A percentile compares a stretch with the other conserved stretches of the same genome.
Conservation (phyloP, 2,113 vertebrate species). For the Hemiprocne comata region DNA sequence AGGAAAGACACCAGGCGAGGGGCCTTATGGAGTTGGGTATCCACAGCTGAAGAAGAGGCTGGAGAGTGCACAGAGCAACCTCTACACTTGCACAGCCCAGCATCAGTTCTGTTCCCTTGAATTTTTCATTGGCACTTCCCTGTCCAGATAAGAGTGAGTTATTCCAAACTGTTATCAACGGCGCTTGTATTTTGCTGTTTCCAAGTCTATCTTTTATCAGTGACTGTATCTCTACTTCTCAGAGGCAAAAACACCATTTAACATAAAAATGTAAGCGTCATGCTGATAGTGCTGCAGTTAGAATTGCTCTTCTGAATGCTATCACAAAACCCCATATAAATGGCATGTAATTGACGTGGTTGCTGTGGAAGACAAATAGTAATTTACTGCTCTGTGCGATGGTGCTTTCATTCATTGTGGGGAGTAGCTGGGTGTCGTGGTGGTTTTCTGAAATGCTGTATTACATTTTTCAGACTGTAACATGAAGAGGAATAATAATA, state of each 20-base stretch:
- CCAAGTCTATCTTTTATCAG: neutral
- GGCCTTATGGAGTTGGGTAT: accelerated
- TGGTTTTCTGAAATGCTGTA: neutral
- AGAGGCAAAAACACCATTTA: neutral
- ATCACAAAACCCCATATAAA: neutral
- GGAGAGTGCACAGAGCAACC: neutral
- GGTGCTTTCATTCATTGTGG: neutral
- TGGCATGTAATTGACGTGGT: neutral
- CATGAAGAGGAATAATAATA: neutral
- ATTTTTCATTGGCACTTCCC: neutral
- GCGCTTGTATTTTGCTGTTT: neutral
- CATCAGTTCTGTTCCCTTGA: neutral
- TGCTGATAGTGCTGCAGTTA: neutral
- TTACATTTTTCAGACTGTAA: neutral
- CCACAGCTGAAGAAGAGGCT: neutral
- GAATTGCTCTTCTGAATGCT: neutral
- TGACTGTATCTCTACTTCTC: neutral
- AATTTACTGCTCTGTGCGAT: neutral
- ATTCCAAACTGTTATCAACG: neutral
- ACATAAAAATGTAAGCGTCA: neutral
- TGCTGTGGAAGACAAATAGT: neutral
- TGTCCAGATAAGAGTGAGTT: neutral
- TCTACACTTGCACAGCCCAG: accelerated
- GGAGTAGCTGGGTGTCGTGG: neutral
- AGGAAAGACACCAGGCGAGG: accelerated